Percentiles rank a stretch among this genome's conserved stretches.
Evolutionary conservation across 2,797 vertebrate species (phyloP).

Genomic region (Orientallactaga sibirica): DNA sequence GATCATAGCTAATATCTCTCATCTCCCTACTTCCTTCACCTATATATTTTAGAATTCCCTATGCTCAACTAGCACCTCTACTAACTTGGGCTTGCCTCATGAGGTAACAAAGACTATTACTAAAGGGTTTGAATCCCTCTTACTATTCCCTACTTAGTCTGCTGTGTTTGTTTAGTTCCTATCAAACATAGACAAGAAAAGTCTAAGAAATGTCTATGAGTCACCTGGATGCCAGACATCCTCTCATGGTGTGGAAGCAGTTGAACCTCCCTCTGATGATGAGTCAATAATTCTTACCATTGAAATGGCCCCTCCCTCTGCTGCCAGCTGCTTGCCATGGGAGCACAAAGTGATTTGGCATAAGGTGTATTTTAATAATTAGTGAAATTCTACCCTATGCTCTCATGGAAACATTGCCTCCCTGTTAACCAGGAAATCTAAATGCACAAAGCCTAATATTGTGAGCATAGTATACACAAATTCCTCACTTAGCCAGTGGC

Average conservation of each 20-base stretch:
- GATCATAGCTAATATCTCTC: background rate
- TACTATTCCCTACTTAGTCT: background rate
- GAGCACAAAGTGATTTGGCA: background rate
- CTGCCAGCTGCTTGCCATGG: background rate
- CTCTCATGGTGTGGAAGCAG: too few species aligned
- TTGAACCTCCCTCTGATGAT: background rate
- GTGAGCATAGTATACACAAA: background rate
- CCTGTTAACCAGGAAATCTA: background rate
- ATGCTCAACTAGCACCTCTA: background rate
- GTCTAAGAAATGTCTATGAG: background rate
- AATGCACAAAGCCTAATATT: background rate
- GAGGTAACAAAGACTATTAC: background rate
- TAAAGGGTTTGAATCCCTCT: background rate
- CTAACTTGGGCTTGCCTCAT: background rate
- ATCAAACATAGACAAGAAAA: background rate
- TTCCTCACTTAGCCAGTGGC: background rate
- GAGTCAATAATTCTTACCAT: background rate
- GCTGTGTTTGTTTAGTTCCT: background rate
- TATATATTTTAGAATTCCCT: background rate
- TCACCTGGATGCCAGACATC: background rate
- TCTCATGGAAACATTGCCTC: background rate
- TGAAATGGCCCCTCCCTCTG: background rate
- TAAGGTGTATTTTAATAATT: background rate
- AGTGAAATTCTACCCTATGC: background rate
- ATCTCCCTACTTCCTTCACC: background rate